phyloP scores from a whole-genome alignment of 2,888 invertebrate species.

The Leptinotarsa juncta region DNA sequence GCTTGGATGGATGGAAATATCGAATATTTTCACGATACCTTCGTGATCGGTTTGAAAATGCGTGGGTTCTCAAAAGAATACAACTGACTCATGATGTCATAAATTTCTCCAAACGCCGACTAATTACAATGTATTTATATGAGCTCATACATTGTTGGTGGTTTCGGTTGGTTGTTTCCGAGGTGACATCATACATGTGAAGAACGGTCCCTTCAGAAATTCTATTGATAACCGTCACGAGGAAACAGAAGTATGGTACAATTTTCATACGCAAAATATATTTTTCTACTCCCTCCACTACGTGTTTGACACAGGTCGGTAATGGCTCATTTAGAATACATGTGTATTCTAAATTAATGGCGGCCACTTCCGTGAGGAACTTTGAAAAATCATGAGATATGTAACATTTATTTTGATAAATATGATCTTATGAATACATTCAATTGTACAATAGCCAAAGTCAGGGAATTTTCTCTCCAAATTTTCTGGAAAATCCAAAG shows the following conservation, averaged over 20 bases:
- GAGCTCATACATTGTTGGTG: slow-evolving; percentile 9
- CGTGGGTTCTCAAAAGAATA: slow-evolving; percentile 6
- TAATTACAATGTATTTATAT: slow-evolving; percentile 9
- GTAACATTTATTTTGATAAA: no score
- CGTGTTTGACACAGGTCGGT: no score
- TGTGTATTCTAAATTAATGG: no score
- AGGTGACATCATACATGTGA: not conserved
- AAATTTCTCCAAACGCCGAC: not conserved
- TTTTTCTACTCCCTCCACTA: no score
- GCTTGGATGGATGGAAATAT: not conserved
- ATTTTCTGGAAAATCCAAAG: no score
- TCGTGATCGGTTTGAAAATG: slow-evolving; percentile 1
- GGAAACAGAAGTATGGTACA: not conserved
- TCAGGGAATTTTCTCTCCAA: no score
- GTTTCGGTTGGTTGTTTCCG: not conserved
- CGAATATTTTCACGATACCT: slow-evolving; percentile 11
- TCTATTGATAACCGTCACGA: not conserved
- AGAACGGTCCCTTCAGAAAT: not conserved
- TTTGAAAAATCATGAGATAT: no score
- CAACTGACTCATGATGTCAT: not conserved
- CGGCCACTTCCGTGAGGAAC: no score
- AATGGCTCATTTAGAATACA: no score
- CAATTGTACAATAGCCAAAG: no score
- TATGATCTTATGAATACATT: no score
- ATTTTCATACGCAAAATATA: no score